Conservation (phyloP, 1,140 invertebrate species). For the Diploscapter pachys region DNA sequence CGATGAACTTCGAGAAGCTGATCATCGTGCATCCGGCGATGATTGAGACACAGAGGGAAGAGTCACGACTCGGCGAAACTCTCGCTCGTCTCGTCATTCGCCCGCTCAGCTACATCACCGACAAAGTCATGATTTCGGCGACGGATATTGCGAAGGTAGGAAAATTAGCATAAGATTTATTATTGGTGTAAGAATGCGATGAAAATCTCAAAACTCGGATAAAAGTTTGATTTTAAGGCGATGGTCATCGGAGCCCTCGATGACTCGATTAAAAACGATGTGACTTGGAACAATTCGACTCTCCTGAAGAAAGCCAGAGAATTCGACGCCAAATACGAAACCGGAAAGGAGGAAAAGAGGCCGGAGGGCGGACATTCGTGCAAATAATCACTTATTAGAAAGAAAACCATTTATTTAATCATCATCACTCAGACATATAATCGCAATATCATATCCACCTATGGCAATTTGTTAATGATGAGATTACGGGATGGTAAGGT, state of each 20-base stretch:
- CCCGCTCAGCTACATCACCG: conserved; percentile 3
- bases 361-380: no score
- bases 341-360: no score
- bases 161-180: not conserved
- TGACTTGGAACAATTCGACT: not conserved
- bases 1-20: conserved; percentile 30
- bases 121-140: not conserved
- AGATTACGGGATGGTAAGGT: no score
- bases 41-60: not conserved
- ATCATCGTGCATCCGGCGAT: conserved; percentile 34
- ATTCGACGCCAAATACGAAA: not conserved
- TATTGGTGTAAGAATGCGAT: not conserved
- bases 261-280: not conserved
- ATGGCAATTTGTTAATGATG: no score
- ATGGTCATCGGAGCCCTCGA: conserved; percentile 6
- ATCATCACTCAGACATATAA: no score
- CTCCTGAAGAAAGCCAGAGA: conserved; percentile 5
- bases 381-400: no score
- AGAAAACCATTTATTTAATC: no score
- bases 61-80: conserved; percentile 3
- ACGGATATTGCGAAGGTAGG: conserved; percentile 8
- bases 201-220: conserved; percentile 5
- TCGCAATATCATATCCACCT: no score
- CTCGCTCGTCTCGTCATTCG: not conserved
- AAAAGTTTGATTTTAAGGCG: conserved; percentile 2